phyloP scores from a whole-genome alignment of 2,797 vertebrate genomes.

The Sebastes trivittatus region DNA sequence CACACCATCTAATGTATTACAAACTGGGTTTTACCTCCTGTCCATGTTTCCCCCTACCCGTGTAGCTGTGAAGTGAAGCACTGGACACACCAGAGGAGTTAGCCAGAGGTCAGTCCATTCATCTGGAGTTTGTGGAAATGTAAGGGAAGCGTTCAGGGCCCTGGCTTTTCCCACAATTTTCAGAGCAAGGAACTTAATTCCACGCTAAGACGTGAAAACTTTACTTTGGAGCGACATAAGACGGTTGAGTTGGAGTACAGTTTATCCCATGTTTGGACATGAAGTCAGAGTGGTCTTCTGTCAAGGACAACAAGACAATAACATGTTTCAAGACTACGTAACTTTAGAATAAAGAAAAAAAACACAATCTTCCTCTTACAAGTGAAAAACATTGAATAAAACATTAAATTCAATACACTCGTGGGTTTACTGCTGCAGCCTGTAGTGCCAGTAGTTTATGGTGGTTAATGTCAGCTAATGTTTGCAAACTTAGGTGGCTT shows the following conservation, averaged over 20 bases:
- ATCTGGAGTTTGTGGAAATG: conserved; percentile 4
- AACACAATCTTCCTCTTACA: background rate
- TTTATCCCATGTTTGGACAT: background rate
- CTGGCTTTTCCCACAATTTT: background rate
- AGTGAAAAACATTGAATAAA: background rate
- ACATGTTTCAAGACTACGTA: background rate
- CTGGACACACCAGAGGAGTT: conserved; percentile 54
- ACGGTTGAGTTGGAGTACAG: background rate
- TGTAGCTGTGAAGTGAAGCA: conserved; percentile 18
- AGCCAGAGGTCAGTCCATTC: conserved; percentile 66
- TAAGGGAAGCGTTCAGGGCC: background rate
- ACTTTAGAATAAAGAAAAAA: background rate
- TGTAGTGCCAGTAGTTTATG: background rate
- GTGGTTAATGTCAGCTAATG: no score
- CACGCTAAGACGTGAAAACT: background rate
- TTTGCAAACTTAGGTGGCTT: no score
- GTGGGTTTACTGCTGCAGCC: background rate
- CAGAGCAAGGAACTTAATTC: background rate
- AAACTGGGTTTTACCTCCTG: background rate
- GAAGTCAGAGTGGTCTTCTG: background rate
- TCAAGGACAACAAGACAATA: background rate
- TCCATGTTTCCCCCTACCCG: background rate
- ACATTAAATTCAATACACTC: background rate
- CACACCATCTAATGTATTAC: background rate
- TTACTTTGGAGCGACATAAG: background rate